Evolutionary conservation across 53 echinoderm and acorn worm genomes (phyloP).

Genomic region (Actinopyga echinites): DNA sequence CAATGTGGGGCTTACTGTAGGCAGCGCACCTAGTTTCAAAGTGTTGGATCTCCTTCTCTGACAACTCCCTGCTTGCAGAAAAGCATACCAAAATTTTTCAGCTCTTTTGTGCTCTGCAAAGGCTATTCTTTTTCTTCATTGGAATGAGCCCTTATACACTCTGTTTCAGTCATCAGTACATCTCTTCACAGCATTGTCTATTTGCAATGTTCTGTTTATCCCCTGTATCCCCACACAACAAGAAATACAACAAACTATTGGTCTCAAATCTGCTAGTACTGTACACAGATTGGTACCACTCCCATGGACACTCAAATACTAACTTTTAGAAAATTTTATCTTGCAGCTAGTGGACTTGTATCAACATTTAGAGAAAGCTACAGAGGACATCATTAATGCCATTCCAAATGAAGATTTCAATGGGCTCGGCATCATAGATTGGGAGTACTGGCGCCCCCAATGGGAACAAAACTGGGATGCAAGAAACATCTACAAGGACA

Average conservation of each 20-base stretch:
- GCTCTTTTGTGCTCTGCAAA: too few relatives aligned
- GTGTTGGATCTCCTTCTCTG: too few relatives aligned
- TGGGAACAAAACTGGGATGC: slow-evolving; percentile 33
- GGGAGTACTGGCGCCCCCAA: slow-evolving; percentile 64
- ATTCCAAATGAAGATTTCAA: slow-evolving; percentile 55
- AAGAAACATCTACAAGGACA: not conserved
- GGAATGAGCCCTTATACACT: too few relatives aligned
- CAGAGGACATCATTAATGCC: slow-evolving; percentile 34
- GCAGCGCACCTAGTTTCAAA: too few relatives aligned
- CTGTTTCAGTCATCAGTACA: too few relatives aligned
- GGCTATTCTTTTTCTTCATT: too few relatives aligned
- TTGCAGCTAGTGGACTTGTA: slow-evolving; percentile 58
- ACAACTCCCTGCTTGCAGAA: too few relatives aligned
- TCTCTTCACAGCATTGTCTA: not conserved
- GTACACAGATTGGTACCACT: not conserved
- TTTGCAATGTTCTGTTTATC: not conserved
- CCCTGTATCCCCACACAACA: too few relatives aligned
- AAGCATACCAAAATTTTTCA: too few relatives aligned
- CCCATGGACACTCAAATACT: not conserved
- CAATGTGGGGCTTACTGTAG: too few relatives aligned
- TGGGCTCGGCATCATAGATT: slow-evolving; percentile 68
- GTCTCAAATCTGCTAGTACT: too few relatives aligned
- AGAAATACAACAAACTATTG: too few relatives aligned
- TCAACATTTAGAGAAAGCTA: slow-evolving; percentile 52
- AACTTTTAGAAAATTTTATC: not conserved